Conservation (phyloP, 2,888 invertebrate genomes). For the Pherbina coryleti region DNA sequence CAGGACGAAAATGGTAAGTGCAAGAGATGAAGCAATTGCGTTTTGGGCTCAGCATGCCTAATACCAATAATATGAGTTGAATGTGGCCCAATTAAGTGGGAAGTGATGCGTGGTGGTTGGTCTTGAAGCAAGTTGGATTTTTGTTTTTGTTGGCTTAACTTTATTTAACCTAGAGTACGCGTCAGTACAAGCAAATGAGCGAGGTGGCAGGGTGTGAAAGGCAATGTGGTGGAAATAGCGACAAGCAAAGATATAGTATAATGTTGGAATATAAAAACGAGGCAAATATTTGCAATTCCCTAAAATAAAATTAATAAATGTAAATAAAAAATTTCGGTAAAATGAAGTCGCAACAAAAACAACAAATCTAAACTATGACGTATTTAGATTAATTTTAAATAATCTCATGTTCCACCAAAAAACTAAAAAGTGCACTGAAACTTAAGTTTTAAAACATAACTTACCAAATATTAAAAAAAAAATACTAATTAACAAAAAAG, state of each 20-base stretch:
- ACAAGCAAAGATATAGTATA: conserved; percentile 5
- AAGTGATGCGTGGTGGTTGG: neutral
- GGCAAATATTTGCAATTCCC: neutral
- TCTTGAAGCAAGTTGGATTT: conserved; percentile 1
- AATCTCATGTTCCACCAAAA: no score
- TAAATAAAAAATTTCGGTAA: no score
- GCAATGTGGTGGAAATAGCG: neutral
- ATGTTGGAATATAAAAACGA: neutral
- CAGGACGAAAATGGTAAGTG: conserved; percentile 68
- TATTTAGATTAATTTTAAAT: no score
- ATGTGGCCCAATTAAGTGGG: no score
- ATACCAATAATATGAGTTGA: neutral
- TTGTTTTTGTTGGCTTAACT: conserved; percentile 9
- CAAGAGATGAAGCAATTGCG: neutral
- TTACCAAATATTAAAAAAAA: no score
- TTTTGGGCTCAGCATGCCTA: conserved; percentile 11
- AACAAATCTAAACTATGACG: no score
- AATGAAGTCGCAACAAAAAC: no score
- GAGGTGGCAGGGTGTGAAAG: neutral
- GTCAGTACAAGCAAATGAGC: neutral
- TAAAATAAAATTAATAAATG: neutral
- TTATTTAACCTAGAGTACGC: conserved; percentile 11
- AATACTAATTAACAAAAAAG: no score
- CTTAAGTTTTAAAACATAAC: no score
- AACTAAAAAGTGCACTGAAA: no score